Conservation (phyloP, 2,888 invertebrate species). For the Pherbina coryleti region DNA sequence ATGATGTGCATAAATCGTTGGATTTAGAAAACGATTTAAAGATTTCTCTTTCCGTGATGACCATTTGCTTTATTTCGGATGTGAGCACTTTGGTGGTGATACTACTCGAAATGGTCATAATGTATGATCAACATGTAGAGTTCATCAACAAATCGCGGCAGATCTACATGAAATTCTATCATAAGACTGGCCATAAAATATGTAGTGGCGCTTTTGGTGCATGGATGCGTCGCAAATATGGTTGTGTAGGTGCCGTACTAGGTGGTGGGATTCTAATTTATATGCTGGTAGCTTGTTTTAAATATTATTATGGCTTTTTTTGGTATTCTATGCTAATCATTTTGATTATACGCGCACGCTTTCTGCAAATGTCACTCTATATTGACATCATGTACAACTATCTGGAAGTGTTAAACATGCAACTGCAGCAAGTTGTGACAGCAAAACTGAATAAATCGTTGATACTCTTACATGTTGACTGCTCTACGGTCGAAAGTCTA, state of each 20-base stretch:
- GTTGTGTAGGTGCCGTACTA: background rate
- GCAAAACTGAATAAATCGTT: background rate
- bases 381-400: conserved; percentile 43
- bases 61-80: conserved; percentile 53
- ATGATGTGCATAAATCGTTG: conserved; percentile 14
- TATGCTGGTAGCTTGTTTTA: no score
- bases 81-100: conserved; percentile 51
- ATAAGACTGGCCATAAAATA: background rate
- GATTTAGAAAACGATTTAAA: conserved; percentile 42
- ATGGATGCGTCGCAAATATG: background rate
- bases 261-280: background rate
- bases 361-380: no score
- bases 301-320: no score
- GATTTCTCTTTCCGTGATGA: conserved; percentile 54
- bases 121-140: conserved; percentile 49
- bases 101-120: conserved; percentile 52
- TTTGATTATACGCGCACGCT: no score
- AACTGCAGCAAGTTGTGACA: background rate
- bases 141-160: conserved; percentile 47
- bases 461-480: background rate
- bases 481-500: background rate
- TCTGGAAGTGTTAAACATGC: conserved; percentile 45
- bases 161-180: no score
- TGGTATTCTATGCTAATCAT: no score
- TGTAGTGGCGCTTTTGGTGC: background rate